A percentile compares a stretch with the other conserved stretches of the same genome.
Evolutionary conservation across 2,113 vertebrate genomes (phyloP).

Genomic region (Rhinichthys klamathensis): DNA sequence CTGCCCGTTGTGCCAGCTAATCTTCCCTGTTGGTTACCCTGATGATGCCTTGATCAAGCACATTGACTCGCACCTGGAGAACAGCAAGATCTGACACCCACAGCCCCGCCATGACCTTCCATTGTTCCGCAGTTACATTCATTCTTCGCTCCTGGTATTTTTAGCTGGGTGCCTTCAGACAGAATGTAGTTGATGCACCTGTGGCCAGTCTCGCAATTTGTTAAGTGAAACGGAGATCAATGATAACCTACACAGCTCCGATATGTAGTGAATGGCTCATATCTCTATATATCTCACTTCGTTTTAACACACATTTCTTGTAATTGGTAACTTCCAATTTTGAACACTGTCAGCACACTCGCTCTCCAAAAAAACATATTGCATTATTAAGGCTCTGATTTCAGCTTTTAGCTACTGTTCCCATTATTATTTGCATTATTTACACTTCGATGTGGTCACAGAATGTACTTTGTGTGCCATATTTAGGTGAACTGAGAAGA

Average conservation of each 20-base stretch:
- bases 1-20: conserved; percentile 95
- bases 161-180: conserved; percentile 18
- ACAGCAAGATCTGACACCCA: conserved; percentile 93
- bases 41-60: conserved; percentile 98
- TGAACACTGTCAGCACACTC: background rate
- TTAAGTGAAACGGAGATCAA: background rate
- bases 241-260: background rate
- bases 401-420: conserved; percentile 23
- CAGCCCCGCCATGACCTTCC: conserved; percentile 51
- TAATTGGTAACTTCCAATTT: background rate
- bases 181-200: background rate
- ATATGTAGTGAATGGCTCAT: background rate
- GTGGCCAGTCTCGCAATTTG: conserved; percentile 10
- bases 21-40: conserved; percentile 94
- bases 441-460: background rate
- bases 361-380: background rate
- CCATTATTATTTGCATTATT: conserved; percentile 21
- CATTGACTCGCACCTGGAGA: conserved; percentile 98
- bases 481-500: conserved; percentile 34
- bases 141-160: conserved; percentile 32
- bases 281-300: background rate
- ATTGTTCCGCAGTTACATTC: conserved; percentile 19
- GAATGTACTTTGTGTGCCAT: conserved; percentile 7
- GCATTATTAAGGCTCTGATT: conserved; percentile 16
- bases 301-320: background rate